A percentile compares a stretch with the other conserved stretches of the same genome.
These are phyloP conservation scores for Lasioglossum calceatum DNA, from an alignment of 2,888 invertebrate species.

Conservation along the genomic window DNA sequence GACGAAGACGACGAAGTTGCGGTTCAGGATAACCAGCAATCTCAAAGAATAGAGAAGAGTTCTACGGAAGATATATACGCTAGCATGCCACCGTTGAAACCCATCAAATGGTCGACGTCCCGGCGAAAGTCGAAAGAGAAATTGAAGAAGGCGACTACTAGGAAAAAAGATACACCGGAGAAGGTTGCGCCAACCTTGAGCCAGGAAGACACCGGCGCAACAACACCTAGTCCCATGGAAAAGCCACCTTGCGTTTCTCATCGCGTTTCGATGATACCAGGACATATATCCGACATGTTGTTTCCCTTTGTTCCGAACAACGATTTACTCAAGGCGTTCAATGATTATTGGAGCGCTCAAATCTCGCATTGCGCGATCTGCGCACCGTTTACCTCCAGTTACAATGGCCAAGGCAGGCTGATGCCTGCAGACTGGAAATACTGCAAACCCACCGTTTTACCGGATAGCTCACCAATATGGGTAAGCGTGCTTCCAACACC, in stretches of 20 bases:
- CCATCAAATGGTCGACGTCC: conserved; percentile 28
- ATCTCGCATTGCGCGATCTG: conserved; percentile 88
- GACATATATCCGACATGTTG: conserved; percentile 83
- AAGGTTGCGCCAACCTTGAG: not conserved
- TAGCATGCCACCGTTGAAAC: conserved; percentile 39
- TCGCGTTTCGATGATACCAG: conserved; percentile 73
- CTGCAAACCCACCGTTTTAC: conserved; percentile 80
- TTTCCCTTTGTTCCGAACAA: conserved; percentile 83
- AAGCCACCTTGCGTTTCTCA: conserved; percentile 37
- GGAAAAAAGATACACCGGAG: conserved; percentile 54
- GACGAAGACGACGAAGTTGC: not conserved
- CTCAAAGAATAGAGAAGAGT: conserved; percentile 10
- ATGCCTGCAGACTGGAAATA: conserved; percentile 83
- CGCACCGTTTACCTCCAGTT: conserved; percentile 84
- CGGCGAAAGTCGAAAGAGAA: conserved; percentile 73
- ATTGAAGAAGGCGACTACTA: conserved; percentile 59
- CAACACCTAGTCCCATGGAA: conserved; percentile 16
- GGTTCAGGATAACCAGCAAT: conserved; percentile 1
- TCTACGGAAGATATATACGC: conserved; percentile 9
- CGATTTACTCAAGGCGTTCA: conserved; percentile 85
- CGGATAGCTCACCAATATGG: conserved; percentile 83
- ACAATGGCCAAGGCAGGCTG: conserved; percentile 75
- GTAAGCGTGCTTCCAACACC: conserved; percentile 60
- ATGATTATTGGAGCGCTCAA: conserved; percentile 84
- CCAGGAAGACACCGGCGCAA: conserved; percentile 10